Evolutionary conservation across 2,888 invertebrate species (phyloP).

Genomic region (Dysmachus trigonus): DNA sequence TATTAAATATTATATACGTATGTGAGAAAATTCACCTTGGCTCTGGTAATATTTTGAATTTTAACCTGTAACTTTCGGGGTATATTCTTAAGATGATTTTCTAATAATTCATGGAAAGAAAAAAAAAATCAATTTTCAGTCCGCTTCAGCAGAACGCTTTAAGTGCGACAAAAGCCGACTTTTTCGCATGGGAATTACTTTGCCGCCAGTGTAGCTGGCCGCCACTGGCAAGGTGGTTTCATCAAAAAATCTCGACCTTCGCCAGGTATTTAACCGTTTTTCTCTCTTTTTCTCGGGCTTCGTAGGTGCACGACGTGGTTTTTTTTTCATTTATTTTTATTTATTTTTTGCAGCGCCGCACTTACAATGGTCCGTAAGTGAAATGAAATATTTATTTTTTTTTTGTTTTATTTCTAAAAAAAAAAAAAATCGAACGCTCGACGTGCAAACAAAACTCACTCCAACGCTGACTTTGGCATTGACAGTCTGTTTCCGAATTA

Average conservation of each 20-base stretch:
- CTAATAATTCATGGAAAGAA: too few species aligned
- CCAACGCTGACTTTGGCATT: slow-evolving; percentile 31
- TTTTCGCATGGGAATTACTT: not conserved
- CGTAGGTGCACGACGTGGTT: slow-evolving; percentile 13
- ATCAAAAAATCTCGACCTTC: slow-evolving; percentile 21
- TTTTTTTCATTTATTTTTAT: not conserved
- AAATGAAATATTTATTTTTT: not conserved
- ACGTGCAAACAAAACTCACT: not conserved
- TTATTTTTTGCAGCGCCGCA: not conserved
- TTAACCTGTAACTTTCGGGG: too few species aligned
- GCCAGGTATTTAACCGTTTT: slow-evolving; percentile 2
- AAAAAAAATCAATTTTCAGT: too few species aligned
- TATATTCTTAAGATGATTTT: too few species aligned
- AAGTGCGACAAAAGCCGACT: not conserved
- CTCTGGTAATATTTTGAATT: too few species aligned
- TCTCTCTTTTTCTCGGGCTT: slow-evolving; percentile 7
- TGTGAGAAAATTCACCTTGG: too few species aligned
- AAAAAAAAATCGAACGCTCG: not conserved
- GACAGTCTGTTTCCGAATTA: slow-evolving; percentile 37
- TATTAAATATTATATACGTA: too few species aligned
- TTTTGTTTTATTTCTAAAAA: not conserved
- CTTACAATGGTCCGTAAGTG: not conserved
- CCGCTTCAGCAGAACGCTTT: too few species aligned
- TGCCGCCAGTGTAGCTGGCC: not conserved
- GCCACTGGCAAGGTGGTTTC: not conserved